A percentile compares a stretch with the other conserved stretches of the same genome.
Conservation (phyloP, 2,888 invertebrate genomes). For the Diloba caeruleocephala region DNA sequence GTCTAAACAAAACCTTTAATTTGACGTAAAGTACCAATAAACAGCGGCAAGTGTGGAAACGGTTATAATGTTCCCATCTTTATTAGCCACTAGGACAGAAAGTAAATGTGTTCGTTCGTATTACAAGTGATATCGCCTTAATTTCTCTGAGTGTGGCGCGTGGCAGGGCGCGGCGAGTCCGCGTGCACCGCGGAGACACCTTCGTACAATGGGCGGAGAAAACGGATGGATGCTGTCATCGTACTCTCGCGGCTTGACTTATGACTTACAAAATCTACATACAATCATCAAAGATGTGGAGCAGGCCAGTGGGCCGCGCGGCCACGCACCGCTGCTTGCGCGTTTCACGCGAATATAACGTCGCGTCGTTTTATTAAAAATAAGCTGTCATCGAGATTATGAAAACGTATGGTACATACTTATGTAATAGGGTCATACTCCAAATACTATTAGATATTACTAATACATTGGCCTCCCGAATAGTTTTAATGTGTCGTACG, state of each 20-base stretch:
- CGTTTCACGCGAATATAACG: slow-evolving; percentile 27
- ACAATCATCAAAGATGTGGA: slow-evolving; percentile 85
- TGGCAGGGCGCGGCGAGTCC: slow-evolving; percentile 52
- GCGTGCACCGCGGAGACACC: slow-evolving; percentile 46
- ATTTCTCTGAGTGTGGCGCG: slow-evolving; percentile 77
- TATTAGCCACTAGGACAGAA: slow-evolving; percentile 81
- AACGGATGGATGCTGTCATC: slow-evolving; percentile 85
- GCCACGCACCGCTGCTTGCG: slow-evolving; percentile 57
- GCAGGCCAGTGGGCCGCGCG: slow-evolving; percentile 84
- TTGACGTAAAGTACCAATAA: slow-evolving; percentile 24
- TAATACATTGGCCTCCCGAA: no score
- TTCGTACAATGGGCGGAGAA: slow-evolving; percentile 79
- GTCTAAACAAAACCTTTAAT: slow-evolving; percentile 24
- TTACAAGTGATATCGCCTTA: slow-evolving; percentile 80
- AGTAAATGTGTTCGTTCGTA: slow-evolving; percentile 71
- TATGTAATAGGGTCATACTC: no score
- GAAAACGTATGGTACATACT: not conserved
- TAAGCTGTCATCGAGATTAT: slow-evolving; percentile 9
- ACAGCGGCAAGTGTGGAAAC: slow-evolving; percentile 48
- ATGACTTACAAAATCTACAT: slow-evolving; percentile 87
- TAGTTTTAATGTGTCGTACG: no score
- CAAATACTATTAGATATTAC: no score
- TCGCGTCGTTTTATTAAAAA: slow-evolving; percentile 36
- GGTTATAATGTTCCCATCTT: slow-evolving; percentile 65
- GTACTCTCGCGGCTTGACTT: slow-evolving; percentile 76